phyloP scores from a whole-genome alignment of 2,113 vertebrate genomes.

The Choloepus hoffmanni region DNA sequence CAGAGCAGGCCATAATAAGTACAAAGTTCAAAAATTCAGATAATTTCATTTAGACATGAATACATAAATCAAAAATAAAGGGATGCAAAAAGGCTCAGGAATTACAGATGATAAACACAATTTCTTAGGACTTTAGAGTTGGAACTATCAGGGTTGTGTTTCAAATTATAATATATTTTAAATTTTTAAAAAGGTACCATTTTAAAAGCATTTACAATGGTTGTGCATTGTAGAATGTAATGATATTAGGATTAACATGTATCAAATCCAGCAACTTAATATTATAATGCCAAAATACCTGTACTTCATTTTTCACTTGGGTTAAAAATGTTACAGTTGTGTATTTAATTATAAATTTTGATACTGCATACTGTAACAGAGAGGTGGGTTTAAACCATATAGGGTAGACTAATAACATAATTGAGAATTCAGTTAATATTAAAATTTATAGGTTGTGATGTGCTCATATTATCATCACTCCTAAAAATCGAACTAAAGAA shows the following conservation, averaged over 20 bases:
- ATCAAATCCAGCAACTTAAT: neutral
- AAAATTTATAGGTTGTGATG: neutral
- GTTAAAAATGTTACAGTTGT: neutral
- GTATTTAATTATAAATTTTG: neutral
- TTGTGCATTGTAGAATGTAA: neutral
- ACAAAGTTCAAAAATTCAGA: constrained; percentile 55
- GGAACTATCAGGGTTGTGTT: neutral
- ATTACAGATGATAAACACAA: neutral
- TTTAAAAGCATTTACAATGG: neutral
- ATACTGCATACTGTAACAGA: neutral
- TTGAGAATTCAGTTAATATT: neutral
- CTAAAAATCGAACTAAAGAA: neutral
- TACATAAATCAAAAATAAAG: neutral
- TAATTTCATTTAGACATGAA: neutral
- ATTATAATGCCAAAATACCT: neutral
- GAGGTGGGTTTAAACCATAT: neutral
- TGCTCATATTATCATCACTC: neutral
- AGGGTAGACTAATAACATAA: neutral
- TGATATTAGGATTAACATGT: neutral
- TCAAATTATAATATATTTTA: constrained; percentile 38
- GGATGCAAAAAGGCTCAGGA: neutral
- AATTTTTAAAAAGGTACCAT: neutral
- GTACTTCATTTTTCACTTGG: neutral
- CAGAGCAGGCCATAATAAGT: constrained; percentile 35
- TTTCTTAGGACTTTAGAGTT: constrained; percentile 22